Evolutionary conservation across 2,888 invertebrate genomes (phyloP).

Genomic region (Pogonocherus hispidulus): DNA sequence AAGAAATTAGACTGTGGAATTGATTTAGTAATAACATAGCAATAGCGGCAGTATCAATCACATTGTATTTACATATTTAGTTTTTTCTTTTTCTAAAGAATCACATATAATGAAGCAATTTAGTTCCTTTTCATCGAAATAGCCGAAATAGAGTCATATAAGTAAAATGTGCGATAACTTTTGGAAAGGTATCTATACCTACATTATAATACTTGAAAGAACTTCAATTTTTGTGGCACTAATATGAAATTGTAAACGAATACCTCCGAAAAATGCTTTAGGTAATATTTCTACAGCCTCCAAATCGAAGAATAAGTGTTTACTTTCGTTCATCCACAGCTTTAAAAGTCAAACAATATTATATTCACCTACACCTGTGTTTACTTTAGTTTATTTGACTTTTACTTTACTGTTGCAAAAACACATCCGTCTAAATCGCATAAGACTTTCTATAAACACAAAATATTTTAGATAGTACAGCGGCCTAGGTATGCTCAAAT

Average conservation of each 20-base stretch:
- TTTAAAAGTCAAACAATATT: neutral
- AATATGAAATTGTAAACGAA: neutral
- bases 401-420: constrained; percentile 2
- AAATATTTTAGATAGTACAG: neutral
- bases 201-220: too few species aligned
- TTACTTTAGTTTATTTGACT: constrained; percentile 1
- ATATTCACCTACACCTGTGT: neutral
- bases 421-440: neutral
- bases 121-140: too few species aligned
- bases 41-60: too few species aligned
- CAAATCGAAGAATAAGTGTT: neutral
- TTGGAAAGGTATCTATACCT: too few species aligned
- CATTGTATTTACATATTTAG: too few species aligned
- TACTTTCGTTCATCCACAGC: neutral
- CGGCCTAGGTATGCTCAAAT: too few species aligned
- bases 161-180: too few species aligned
- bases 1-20: too few species aligned
- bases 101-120: too few species aligned
- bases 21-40: too few species aligned
- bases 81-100: too few species aligned
- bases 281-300: neutral
- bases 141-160: too few species aligned
- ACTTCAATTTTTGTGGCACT: neutral
- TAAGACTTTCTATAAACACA: neutral
- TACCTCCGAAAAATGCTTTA: neutral